Conservation (phyloP, 2,113 vertebrate species). For the Phylloscopus trochiloides region DNA sequence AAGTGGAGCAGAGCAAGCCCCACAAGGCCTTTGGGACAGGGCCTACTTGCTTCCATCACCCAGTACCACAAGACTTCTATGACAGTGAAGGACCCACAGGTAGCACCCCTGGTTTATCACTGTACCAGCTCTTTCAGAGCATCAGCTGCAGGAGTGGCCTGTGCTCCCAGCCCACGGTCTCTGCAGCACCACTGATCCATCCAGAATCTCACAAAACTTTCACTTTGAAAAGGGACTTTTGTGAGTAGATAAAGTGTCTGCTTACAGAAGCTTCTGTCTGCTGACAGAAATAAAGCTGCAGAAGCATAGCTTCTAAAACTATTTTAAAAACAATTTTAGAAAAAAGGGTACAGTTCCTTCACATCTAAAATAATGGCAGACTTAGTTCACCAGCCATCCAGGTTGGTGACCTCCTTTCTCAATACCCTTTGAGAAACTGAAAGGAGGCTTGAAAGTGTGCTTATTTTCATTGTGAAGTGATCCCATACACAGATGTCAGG, state of each 20-base stretch:
- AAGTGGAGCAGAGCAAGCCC: not conserved
- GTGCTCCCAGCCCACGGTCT: rapidly evolving
- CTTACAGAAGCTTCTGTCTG: not conserved
- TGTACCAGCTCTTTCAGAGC: not conserved
- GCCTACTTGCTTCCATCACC: not conserved
- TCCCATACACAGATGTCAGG: not conserved
- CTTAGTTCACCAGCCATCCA: not conserved
- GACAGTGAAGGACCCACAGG: not conserved
- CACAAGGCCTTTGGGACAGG: not conserved
- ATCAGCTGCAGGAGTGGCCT: not conserved
- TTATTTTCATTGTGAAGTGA: constrained; percentile 22
- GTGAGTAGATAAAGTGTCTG: not conserved
- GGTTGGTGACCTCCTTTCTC: not conserved
- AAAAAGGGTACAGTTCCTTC: not conserved
- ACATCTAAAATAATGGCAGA: not conserved
- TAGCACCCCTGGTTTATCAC: not conserved
- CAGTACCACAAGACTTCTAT: not conserved
- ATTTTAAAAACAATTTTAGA: not conserved
- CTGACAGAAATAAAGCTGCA: not conserved
- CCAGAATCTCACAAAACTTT: not conserved
- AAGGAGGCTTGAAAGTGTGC: not conserved
- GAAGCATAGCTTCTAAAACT: not conserved
- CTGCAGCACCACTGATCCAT: not conserved
- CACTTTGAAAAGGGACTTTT: not conserved
- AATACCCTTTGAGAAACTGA: not conserved